Conservation (phyloP, 2,797 vertebrate species). For the Acanthurus tractus region DNA sequence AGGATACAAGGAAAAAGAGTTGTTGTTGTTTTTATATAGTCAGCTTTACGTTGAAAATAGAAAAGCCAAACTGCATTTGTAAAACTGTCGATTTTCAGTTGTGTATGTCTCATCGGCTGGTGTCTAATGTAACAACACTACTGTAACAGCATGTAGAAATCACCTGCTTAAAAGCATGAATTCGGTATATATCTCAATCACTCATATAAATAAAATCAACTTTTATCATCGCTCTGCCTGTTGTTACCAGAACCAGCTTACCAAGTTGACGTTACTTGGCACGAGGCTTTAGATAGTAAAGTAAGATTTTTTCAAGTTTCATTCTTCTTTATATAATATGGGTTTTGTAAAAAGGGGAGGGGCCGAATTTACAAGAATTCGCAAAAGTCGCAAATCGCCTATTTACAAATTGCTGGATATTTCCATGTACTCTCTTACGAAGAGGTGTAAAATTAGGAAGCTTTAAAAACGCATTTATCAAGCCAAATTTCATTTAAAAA, state of each 20-base stretch:
- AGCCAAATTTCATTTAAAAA: not conserved
- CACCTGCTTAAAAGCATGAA: rapidly evolving
- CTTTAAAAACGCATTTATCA: not conserved
- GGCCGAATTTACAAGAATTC: not conserved
- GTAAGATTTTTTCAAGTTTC: not conserved
- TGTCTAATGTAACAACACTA: not conserved
- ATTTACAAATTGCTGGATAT: rapidly evolving
- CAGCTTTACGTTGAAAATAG: not conserved
- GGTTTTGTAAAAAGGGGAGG: not conserved
- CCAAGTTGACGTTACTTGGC: too few species aligned
- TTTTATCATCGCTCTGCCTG: constrained; percentile 9
- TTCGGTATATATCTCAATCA: constrained; percentile 12
- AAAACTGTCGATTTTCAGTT: not conserved
- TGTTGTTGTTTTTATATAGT: not conserved
- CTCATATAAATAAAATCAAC: not conserved
- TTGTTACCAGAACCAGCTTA: constrained; percentile 4
- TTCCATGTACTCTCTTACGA: not conserved
- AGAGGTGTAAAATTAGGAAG: rapidly evolving
- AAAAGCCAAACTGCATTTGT: constrained; percentile 16
- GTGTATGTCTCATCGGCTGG: not conserved
- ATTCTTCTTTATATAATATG: not conserved
- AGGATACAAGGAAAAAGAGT: not conserved
- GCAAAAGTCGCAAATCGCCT: rapidly evolving
- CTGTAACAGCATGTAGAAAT: rapidly evolving
- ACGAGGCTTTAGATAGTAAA: too few species aligned